phyloP scores from a whole-genome alignment of 2,888 invertebrate genomes.

The Heteromurus nitidus region DNA sequence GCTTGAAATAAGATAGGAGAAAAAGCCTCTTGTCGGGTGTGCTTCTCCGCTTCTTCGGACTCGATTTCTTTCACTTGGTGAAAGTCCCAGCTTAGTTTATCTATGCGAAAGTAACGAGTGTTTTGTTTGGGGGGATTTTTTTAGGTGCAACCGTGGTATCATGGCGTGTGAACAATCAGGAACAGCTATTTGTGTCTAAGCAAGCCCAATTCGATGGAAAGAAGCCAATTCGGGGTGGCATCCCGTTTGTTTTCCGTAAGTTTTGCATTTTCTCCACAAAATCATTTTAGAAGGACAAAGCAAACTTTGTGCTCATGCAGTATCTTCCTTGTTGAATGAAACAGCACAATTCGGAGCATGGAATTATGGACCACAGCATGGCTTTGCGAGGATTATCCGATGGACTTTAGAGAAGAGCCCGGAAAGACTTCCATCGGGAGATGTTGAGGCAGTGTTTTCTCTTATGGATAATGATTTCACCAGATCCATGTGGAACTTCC shows the following conservation, averaged over 20 bases:
- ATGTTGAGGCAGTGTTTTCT: conserved; percentile 93
- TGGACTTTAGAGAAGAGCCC: conserved; percentile 94
- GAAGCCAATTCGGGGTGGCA: conserved; percentile 96
- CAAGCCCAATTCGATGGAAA: conserved; percentile 97
- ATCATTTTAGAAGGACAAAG: not conserved
- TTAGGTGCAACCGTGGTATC: conserved; percentile 96
- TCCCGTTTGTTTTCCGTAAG: conserved; percentile 98
- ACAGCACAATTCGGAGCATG: conserved; percentile 96
- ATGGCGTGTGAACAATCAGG: conserved; percentile 97
- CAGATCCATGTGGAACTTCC: conserved; percentile 94
- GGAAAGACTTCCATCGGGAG: conserved; percentile 90
- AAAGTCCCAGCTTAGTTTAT: not conserved
- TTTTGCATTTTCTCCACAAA: not conserved
- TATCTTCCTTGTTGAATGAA: not conserved
- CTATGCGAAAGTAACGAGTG: not conserved
- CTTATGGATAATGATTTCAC: conserved; percentile 95
- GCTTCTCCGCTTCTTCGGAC: too few species aligned
- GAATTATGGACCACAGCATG: conserved; percentile 96
- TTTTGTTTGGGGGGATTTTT: conserved; percentile 27
- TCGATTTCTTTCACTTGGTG: not conserved
- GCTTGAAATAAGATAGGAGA: too few species aligned
- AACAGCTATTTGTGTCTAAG: conserved; percentile 95
- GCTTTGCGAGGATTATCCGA: conserved; percentile 93
- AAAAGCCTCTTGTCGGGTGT: too few species aligned
- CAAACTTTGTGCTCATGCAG: not conserved